Base-by-base conservation (phyloP, 2,113 vertebrate genomes). In the Perognathus longimembris region DNA sequence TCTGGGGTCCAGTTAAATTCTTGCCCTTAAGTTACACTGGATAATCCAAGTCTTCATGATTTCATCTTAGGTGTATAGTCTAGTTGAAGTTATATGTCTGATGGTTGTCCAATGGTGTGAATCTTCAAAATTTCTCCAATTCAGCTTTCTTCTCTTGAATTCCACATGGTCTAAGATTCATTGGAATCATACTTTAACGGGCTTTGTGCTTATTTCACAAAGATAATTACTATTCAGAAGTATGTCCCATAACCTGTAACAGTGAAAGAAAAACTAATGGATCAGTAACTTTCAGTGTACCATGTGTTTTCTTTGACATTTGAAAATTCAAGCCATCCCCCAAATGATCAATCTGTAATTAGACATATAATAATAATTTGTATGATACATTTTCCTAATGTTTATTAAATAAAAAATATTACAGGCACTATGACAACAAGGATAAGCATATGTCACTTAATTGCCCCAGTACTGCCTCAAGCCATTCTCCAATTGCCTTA, bases 371-470 rank as follows among this genome's bases (percentile, higher is more conserved):
- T 83, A 32, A 20, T 78, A 38, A 54, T n/a, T 71, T 5, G 12
- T 32, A 79, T 32, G 26, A 40, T 34, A 83, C 10, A 42, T 89
- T 77, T 80, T 70, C 28, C 38, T 54, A 85, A 80, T 54, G 57
- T 34, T 50, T 83, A 78, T 77, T 45, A 73, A 85, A 88, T 36
- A 76, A 80, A 95, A 94, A 40, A 78, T 32, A 79, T 59, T 76
- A 36, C 59, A 75, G 88, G 63, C 45, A 36, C 75, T 21, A 83
- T 28, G 28, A 20, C 74, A 83, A 75, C 74, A 74, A 10, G 59
- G 30, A 66, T 11, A 82, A 32, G 12, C 32, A 42, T 30, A 3
- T 73, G 36, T 32, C 69, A 24, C 45, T 50, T 63, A 36, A 66
- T 57, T 42, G 20, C 82, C n/a, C 24, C 0, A 74, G 11, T 40